These are phyloP conservation scores for Aspidiotus destructor DNA, from an alignment of 2,888 invertebrate genomes.

Conservation along the genomic window DNA sequence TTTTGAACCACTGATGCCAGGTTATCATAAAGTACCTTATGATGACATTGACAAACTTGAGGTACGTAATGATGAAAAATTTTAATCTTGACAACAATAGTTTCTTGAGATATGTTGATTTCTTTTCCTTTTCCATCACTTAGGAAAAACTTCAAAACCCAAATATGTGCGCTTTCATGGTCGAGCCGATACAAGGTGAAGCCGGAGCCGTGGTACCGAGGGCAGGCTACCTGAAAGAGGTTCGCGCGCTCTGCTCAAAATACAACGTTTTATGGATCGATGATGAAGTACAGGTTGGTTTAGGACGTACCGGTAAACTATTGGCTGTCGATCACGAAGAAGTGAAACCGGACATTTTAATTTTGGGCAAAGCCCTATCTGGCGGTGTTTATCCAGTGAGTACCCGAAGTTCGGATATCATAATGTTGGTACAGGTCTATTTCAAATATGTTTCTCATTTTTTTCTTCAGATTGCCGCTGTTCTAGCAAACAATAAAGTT, in stretches of 20 bases:
- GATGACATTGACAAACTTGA: conserved; percentile 72
- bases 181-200: conserved; percentile 95
- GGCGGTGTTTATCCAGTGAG: conserved; percentile 78
- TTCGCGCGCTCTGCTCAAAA: conserved; percentile 75
- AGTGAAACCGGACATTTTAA: conserved; percentile 79
- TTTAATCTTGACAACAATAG: no score
- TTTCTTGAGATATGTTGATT: background rate
- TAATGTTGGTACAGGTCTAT: no score
- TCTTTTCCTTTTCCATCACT: background rate
- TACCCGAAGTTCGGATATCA: background rate
- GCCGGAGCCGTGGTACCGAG: conserved; percentile 86
- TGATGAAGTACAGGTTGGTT: conserved; percentile 91
- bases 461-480: conserved; percentile 38
- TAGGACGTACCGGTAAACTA: conserved; percentile 79
- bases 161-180: conserved; percentile 86
- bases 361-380: conserved; percentile 87
- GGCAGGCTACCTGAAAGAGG: conserved; percentile 68
- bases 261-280: conserved; percentile 89
- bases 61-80: conserved; percentile 44
- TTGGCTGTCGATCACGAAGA: conserved; percentile 77
- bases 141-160: conserved; percentile 63
- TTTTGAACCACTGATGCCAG: conserved; percentile 90
- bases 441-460: background rate
- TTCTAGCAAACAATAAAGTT: conserved; percentile 69
- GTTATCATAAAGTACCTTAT: conserved; percentile 75